phyloP scores from a whole-genome alignment of 2,113 vertebrate genomes.

The Erythrocercus mccallii region DNA sequence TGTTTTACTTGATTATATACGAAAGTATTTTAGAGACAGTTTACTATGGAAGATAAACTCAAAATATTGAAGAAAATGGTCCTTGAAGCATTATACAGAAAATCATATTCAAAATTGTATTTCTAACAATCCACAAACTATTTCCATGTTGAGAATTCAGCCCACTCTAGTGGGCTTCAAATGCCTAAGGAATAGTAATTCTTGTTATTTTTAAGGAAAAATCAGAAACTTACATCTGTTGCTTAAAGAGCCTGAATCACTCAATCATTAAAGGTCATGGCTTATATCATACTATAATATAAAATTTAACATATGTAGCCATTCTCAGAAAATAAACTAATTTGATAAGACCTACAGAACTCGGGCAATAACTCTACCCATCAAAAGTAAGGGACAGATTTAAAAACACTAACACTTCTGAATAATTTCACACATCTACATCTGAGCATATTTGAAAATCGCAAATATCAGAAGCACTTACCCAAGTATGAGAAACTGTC shows the following conservation, averaged over 20 bases:
- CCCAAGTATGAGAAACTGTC: constrained; percentile 97
- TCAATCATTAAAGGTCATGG: background rate
- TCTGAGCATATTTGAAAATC: background rate
- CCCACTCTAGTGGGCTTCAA: background rate
- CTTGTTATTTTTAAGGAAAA: background rate
- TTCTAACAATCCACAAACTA: background rate
- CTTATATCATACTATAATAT: background rate
- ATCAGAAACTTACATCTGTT: background rate
- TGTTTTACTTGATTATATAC: background rate
- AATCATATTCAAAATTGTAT: background rate
- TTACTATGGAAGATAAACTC: background rate
- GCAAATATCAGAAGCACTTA: constrained; percentile 58
- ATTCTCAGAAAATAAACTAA: background rate
- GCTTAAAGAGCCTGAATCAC: background rate
- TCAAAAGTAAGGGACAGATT: background rate
- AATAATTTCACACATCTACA: background rate
- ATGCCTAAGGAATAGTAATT: background rate
- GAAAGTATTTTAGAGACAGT: background rate
- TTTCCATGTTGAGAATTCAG: background rate
- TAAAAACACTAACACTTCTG: background rate
- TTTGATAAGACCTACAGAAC: background rate
- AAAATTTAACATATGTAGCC: background rate
- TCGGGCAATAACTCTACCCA: background rate
- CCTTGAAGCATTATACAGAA: background rate
- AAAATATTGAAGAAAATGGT: background rate